Evolutionary conservation across 2,797 vertebrate species (phyloP), one percentile per base, ranked within the genome.

Genomic region (Nannoperca obscura): DNA sequence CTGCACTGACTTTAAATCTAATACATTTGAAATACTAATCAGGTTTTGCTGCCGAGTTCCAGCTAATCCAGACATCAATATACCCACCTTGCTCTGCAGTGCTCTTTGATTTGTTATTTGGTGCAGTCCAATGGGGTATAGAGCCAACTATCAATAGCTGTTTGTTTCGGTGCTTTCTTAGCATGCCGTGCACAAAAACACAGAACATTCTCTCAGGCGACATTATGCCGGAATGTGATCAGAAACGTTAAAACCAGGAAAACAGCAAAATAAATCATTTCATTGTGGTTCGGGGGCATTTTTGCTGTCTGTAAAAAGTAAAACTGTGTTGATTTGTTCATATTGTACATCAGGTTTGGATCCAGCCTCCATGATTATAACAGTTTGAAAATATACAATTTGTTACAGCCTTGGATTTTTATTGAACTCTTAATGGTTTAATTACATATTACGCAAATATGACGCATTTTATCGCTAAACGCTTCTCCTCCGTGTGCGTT

Each of bases 61-160:
- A 59, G 70, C 79, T 91, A 88, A 89, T 89, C 84, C 88, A 82
- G 83, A 78, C 80, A 57, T 91, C 89, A 66, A 87, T 91, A 86
- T 54, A 54, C 40, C 73, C 85, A 90, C 85, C 87, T 84, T 78
- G 81, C 83, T 88, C 88, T 92, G 90, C 90, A 85, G 86, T 71
- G 83, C 82, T 88, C 77, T 90, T 91, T 90, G 83, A 91, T 92
- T 89, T 87, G 80, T 81, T 87, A 57, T 89, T 90, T 92, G 92
- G 86, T 90, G 90, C 89, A 90, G 89, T 85, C 89, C 66, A 68
- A 82, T 30, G 55, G 69, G 69, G 70, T 84, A 46, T 38, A 54
- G 67, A 82, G 85, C 55, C 71, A 84, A 27, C 65, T 72, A 74
- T 91, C 85, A 67, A 82, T 83, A 86, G 73, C 34, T n/a, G 81